Percentiles rank a stretch among this genome's conserved stretches.
These are phyloP conservation scores for Trichonephila clavata DNA, from an alignment of 1,140 invertebrate genomes.

Conservation along the genomic window DNA sequence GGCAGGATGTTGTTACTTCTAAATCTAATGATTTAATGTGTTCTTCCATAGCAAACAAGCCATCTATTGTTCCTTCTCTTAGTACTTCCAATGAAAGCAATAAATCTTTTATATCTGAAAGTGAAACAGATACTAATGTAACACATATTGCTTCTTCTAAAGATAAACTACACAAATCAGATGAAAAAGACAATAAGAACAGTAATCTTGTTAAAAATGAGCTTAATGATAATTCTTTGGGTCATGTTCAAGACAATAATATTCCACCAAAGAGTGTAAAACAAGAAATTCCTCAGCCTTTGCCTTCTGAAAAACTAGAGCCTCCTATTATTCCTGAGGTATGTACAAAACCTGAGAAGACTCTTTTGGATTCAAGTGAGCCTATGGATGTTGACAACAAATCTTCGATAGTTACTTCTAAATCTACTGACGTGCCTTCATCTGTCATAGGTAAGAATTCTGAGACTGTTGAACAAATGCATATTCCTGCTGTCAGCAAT, in stretches of 20 bases:
- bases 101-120: background rate
- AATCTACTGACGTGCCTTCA: slow-evolving; percentile 5
- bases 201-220: background rate
- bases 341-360: background rate
- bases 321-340: background rate
- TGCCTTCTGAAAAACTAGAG: background rate
- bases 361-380: background rate
- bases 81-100: background rate
- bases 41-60: background rate
- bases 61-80: background rate
- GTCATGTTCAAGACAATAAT: background rate
- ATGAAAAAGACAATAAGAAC: background rate
- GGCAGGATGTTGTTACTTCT: background rate
- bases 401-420: background rate
- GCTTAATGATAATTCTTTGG: background rate
- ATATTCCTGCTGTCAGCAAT: background rate
- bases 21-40: background rate
- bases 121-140: background rate
- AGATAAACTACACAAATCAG: background rate
- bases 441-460: background rate
- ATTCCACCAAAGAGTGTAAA: background rate
- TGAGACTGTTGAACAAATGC: background rate
- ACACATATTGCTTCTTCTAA: background rate
- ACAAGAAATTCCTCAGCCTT: background rate
- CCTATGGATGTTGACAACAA: background rate